Evolutionary conservation across 2,113 vertebrate genomes (phyloP).

Genomic region (Lophotis ruficrista): DNA sequence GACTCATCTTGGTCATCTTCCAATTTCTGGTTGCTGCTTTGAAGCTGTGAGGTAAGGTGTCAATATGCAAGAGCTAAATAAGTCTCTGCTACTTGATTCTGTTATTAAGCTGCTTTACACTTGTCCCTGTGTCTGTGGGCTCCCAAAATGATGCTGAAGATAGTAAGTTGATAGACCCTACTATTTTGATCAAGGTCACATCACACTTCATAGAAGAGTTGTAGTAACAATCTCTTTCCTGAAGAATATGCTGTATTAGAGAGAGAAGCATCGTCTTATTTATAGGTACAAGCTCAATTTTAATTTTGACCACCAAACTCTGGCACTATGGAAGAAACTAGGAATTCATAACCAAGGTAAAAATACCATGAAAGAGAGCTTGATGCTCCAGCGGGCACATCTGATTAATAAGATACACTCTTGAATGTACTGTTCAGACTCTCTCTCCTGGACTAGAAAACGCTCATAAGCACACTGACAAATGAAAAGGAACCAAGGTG

Average conservation of each 20-base stretch:
- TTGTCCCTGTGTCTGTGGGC: neutral
- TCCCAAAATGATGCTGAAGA: neutral
- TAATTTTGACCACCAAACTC: neutral
- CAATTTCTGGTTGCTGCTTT: neutral
- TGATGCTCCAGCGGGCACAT: constrained; percentile 71
- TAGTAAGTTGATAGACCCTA: neutral
- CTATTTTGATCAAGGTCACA: neutral
- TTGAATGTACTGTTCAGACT: constrained; percentile 62
- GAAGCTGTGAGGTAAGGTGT: neutral
- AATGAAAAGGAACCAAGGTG: constrained; percentile 80
- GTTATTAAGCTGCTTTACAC: neutral
- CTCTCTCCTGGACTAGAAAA: constrained; percentile 74
- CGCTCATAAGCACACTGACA: constrained; percentile 75
- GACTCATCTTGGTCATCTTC: constrained; percentile 75
- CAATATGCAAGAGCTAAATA: neutral
- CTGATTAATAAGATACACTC: constrained; percentile 64
- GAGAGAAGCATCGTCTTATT: neutral
- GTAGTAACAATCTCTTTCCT: neutral
- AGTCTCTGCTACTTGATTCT: neutral
- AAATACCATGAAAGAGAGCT: neutral
- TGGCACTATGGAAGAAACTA: neutral
- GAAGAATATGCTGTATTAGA: neutral
- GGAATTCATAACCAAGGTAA: neutral
- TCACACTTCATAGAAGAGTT: neutral
- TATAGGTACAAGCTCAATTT: neutral